These are phyloP conservation scores for Caenorhabditis macrosperma DNA, from an alignment of 2,888 invertebrate genomes.

Conservation along the genomic window DNA sequence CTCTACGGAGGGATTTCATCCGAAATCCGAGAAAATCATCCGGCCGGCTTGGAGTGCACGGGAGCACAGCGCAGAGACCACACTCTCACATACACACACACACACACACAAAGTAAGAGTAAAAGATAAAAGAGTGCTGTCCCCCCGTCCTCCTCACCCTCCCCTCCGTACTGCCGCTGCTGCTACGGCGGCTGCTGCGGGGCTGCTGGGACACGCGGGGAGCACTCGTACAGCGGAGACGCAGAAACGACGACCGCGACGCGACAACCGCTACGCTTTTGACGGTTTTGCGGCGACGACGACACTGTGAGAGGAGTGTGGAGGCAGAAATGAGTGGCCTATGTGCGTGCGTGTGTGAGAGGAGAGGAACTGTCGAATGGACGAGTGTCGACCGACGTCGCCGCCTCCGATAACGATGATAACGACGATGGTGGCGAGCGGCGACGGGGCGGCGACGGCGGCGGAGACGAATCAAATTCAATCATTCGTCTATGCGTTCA, in stretches of 20 bases:
- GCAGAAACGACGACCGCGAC: constrained; percentile 38
- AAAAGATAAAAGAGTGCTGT: constrained; percentile 57
- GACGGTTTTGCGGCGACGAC: constrained; percentile 49
- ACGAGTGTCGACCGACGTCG: constrained; percentile 18
- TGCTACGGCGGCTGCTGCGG: constrained; percentile 27
- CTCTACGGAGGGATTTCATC: constrained; percentile 27
- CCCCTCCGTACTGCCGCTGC: constrained; percentile 38
- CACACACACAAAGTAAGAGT: constrained; percentile 53
- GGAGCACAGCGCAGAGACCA: constrained; percentile 50
- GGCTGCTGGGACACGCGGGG: background rate
- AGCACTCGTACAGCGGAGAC: constrained; percentile 9
- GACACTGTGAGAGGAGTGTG: background rate
- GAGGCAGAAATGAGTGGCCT: constrained; percentile 28
- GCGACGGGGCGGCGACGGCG: constrained; percentile 12
- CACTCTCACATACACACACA: constrained; percentile 19
- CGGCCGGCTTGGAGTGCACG: constrained; percentile 37
- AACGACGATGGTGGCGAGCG: constrained; percentile 16
- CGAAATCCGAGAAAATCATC: constrained; percentile 28
- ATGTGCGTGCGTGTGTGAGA: background rate
- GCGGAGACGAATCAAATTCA: constrained; percentile 8
- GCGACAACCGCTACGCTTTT: constrained; percentile 58
- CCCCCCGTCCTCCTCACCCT: constrained; percentile 16
- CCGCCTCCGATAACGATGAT: constrained; percentile 25
- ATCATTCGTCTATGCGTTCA: background rate
- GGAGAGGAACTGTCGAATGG: constrained; percentile 18